Evolutionary conservation across 2,797 vertebrate species (phyloP), one percentile per base, ranked within the genome.

Genomic region (Argya squamiceps): DNA sequence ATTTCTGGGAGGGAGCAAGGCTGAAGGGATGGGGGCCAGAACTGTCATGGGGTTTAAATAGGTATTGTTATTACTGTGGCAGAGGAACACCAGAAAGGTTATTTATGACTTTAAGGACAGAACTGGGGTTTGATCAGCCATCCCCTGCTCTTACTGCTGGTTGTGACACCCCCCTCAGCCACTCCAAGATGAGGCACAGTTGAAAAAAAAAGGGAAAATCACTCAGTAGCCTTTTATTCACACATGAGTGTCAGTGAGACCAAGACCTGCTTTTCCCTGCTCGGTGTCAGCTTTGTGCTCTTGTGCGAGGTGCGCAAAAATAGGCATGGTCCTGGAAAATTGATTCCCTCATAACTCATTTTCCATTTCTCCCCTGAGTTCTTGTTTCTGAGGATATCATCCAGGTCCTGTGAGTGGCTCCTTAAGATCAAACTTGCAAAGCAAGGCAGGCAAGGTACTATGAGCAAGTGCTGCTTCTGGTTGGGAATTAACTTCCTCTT

Each of bases 231-330:
- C 18, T 78, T 88, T 62, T 60, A 17, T 10, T 17, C 13, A 4
- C 2, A 2, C 0, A 1, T 20, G 32, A 15, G 41, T 13, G 13
- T 64, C 14, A 20, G 41, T 1, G 2, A 73, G 81, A 63, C 41
- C 27, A 44, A 58, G 81, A 78, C 12, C 43, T 73, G 30, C 29
- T 88, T 81, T 65, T 62, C n/a, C 22, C 27, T 1, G 4, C 39
- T 84, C 0, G 0, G 17, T 0, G 0, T 83, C 65, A 83, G 64
- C 15, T 2, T 10, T 47, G 24, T 2, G 1, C 6, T 9, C 30
- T 29, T 65, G 52, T 11, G 30, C 0, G 0, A 59, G 20, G 21
- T 43, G 21, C 3, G 27, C 56, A 39, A 22, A 70, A 86, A 56
- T 18, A 64, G 58, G 11, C 55, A 18, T 0, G 0, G 65, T 39